phyloP scores from a whole-genome alignment of 2,113 vertebrate species.

The Pogonocichla stellata region DNA sequence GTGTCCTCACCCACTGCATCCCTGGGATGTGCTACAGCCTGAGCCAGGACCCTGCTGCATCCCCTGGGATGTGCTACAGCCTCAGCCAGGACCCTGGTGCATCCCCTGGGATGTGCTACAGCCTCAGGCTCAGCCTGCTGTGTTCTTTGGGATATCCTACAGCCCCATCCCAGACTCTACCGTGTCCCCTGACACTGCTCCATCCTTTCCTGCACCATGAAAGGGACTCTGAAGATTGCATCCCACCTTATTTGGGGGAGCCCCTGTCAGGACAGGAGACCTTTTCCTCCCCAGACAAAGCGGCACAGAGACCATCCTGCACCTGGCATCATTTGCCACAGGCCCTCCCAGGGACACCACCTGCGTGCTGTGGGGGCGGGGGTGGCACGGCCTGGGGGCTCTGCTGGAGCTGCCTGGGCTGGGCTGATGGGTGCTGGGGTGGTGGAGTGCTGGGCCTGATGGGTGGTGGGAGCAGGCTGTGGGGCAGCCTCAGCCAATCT shows the following conservation, averaged over 20 bases:
- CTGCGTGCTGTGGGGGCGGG: accelerated
- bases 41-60: background rate
- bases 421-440: background rate
- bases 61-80: background rate
- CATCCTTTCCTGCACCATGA: accelerated
- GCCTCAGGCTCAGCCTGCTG: background rate
- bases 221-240: background rate
- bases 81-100: background rate
- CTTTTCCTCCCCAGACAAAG: background rate
- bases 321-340: background rate
- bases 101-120: background rate
- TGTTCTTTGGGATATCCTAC: too few relatives aligned
- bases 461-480: background rate
- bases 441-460: too few relatives aligned
- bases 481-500: background rate
- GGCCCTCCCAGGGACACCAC: background rate
- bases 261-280: accelerated
- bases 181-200: accelerated
- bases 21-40: background rate
- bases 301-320: background rate
- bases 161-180: background rate
- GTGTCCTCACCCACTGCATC: background rate
- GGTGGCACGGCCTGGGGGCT: background rate
- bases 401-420: background rate
- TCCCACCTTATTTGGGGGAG: background rate